phyloP scores from a whole-genome alignment of 2,113 vertebrate species.

The Labrus mixtus region DNA sequence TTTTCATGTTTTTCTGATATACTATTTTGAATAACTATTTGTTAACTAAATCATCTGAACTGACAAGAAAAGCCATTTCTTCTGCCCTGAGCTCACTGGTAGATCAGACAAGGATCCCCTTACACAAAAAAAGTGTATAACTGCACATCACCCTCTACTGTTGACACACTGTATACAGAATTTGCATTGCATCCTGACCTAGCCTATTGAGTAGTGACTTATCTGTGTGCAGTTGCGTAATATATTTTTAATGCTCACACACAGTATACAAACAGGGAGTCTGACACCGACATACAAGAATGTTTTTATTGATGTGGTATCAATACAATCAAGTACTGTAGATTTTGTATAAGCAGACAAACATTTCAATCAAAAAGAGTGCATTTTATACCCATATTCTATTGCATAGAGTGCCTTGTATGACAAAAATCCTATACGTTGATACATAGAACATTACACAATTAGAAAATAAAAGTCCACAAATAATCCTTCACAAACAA shows the following conservation, averaged over 20 bases:
- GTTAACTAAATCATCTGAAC: background rate
- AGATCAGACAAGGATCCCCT: background rate
- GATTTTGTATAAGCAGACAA: conserved; percentile 91
- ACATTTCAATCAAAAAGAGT: conserved; percentile 89
- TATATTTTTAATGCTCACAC: no score
- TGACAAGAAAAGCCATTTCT: conserved; percentile 1
- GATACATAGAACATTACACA: conserved; percentile 82
- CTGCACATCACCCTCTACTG: conserved; percentile 62
- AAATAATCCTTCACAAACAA: conserved; percentile 82
- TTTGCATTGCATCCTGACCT: no score
- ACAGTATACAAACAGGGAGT: conserved; percentile 27
- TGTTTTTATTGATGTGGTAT: conserved; percentile 94
- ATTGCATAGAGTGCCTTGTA: conserved; percentile 89
- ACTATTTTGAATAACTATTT: no score
- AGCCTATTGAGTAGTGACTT: background rate
- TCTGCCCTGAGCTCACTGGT: background rate
- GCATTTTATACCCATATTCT: conserved; percentile 90
- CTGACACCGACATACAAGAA: conserved; percentile 71
- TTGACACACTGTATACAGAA: conserved; percentile 3
- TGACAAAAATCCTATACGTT: conserved; percentile 78
- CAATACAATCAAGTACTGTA: conserved; percentile 93
- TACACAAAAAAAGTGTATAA: background rate
- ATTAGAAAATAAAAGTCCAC: conserved; percentile 78
- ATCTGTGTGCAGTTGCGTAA: no score
- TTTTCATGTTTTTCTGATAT: background rate